phyloP scores from a whole-genome alignment of 2,113 vertebrate genomes.

The Eptesicus fuscus region DNA sequence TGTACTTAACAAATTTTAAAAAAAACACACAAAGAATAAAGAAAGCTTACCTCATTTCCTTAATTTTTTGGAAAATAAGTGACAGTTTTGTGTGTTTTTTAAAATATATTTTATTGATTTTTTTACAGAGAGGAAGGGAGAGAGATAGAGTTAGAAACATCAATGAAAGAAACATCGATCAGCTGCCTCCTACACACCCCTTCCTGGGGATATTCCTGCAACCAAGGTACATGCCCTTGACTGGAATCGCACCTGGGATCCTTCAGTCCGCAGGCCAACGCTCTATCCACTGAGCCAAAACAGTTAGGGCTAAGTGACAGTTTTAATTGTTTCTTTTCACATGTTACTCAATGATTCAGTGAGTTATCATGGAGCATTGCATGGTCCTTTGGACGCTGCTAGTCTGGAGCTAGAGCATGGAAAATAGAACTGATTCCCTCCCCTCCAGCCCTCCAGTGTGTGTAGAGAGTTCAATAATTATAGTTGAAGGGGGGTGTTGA shows the following conservation, averaged over 20 bases:
- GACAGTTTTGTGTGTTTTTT: too few relatives aligned
- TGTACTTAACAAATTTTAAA: background rate
- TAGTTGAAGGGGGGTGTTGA: background rate
- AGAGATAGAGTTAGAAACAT: too few relatives aligned
- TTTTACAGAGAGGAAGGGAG: too few relatives aligned
- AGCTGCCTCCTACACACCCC: too few relatives aligned
- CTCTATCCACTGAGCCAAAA: too few relatives aligned
- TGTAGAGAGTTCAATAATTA: background rate
- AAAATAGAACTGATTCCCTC: background rate
- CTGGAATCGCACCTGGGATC: too few relatives aligned
- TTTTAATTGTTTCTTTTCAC: background rate
- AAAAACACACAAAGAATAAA: background rate
- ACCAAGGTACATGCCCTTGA: too few relatives aligned
- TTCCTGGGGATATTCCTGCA: too few relatives aligned
- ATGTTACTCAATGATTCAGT: background rate
- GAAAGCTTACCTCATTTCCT: background rate
- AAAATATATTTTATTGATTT: too few relatives aligned
- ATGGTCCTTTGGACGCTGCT: background rate
- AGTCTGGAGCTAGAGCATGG: background rate
- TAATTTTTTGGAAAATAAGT: background rate
- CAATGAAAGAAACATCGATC: too few relatives aligned
- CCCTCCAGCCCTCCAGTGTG: too few relatives aligned
- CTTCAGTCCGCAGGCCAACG: too few relatives aligned
- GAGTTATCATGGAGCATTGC: background rate
- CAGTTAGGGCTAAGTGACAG: background rate